Base-by-base conservation (phyloP, 2,888 invertebrate genomes). In the Zelleria hepariella region DNA sequence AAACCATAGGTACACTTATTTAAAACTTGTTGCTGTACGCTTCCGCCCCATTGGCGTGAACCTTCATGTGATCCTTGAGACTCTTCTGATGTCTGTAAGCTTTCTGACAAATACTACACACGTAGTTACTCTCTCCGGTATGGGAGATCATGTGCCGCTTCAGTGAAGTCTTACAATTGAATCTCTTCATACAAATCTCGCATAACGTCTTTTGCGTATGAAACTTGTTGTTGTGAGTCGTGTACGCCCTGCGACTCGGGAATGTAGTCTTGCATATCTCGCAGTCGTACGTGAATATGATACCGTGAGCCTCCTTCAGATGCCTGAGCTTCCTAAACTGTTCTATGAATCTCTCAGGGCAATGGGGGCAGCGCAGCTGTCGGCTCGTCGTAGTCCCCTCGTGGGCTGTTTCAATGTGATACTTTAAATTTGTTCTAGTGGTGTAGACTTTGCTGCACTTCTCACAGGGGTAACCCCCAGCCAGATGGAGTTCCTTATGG, bases 41-140 rank as follows among this genome's bases (percentile, higher is more conserved):
- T 42, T 42, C 15, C 32, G 32, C 71, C 0, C 66, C 71, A 23
- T 68, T 66, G 0, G 63, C 60, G 61, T 83, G 82, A 1, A 71
- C 66, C 2, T 78, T 72, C 70, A 86, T 71, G 61, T 91, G 91
- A 23, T 87, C 77, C 21, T 73, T 78, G 65, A 85, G 64, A 56
- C 78, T 82, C 61, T 78, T 86, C 65, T 87, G 86, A 49, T 89
- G 86, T 58, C 86, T 83, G 57, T 91, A 91, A 0, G 86, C 77
- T 62, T 90, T 90, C 47, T 82, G 77, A 60, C 91, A 91, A 0
- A 86, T 60, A 8, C 71, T 67, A 64, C 91, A 91, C 0, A 73
- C 58, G 47, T 71, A 80, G 60, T 77, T 79, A 52, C 77, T 72
- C 51, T 80, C 82, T 0, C 76, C 78, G 0, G 81, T 76, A 60